Conservation (phyloP, 2,113 vertebrate genomes). For the Grus americana region DNA sequence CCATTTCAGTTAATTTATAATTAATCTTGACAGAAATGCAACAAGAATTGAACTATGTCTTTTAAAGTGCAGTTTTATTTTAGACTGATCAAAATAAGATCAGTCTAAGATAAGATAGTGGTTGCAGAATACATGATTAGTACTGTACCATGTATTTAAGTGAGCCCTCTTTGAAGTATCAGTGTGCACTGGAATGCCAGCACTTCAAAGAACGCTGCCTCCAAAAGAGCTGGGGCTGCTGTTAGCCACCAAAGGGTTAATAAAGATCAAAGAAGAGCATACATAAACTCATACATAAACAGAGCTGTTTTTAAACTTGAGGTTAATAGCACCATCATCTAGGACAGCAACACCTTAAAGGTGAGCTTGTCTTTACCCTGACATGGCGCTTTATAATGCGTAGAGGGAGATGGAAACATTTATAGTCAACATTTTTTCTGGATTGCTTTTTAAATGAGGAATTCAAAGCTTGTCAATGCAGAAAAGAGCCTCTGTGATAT, state of each 20-base stretch:
- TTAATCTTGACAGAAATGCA: background rate
- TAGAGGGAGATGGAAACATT: background rate
- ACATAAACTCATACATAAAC: constrained; percentile 21
- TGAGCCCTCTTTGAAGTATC: constrained; percentile 35
- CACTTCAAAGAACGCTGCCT: constrained; percentile 51
- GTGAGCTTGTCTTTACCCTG: background rate
- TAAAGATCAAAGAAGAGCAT: constrained; percentile 47
- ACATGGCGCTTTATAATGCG: background rate
- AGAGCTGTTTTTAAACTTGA: constrained; percentile 23
- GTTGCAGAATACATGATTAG: background rate
- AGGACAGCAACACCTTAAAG: constrained; percentile 1
- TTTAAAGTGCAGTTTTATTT: background rate
- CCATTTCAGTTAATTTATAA: background rate
- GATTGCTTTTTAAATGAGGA: constrained; percentile 13
- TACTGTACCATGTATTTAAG: background rate
- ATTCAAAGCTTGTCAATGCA: constrained; percentile 20
- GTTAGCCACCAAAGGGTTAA: constrained; percentile 50
- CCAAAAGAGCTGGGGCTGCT: background rate
- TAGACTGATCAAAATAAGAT: background rate
- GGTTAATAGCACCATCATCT: background rate
- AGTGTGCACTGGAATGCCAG: background rate
- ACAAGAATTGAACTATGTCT: background rate
- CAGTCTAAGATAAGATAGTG: background rate
- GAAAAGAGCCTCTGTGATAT: background rate
- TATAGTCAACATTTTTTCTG: background rate